phyloP scores from a whole-genome alignment of 2,888 invertebrate species.

The Julus scandinavius region DNA sequence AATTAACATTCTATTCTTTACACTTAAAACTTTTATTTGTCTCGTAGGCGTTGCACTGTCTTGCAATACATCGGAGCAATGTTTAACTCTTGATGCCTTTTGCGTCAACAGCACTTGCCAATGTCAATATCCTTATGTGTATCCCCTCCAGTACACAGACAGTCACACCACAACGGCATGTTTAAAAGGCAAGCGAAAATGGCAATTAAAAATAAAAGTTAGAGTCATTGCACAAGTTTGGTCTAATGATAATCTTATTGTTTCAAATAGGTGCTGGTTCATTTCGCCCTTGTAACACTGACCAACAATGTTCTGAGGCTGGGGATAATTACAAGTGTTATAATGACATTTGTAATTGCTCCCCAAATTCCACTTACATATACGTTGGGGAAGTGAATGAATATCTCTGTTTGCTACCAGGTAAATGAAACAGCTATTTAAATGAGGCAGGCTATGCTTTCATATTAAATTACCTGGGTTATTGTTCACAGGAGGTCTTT shows the following conservation, averaged over 20 bases:
- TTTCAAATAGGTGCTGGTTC: constrained; percentile 40
- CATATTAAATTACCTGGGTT: too few relatives aligned
- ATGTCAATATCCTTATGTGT: constrained; percentile 33
- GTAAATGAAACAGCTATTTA: constrained; percentile 4
- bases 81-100: constrained; percentile 7
- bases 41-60: constrained; percentile 32
- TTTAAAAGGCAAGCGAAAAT: background rate
- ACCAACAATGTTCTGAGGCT: constrained; percentile 10
- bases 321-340: background rate
- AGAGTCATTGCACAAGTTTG: background rate
- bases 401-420: constrained; percentile 40
- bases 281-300: constrained; percentile 33
- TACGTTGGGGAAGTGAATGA: constrained; percentile 32
- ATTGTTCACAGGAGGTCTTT: too few relatives aligned
- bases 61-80: constrained; percentile 43
- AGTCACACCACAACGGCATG: background rate
- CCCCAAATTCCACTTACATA: constrained; percentile 21
- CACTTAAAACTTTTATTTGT: background rate
- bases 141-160: constrained; percentile 13
- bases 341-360: constrained; percentile 38
- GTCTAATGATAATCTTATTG: background rate
- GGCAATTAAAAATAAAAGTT: background rate
- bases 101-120: constrained; percentile 37
- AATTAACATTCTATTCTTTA: background rate
- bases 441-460: background rate